Base-by-base conservation (phyloP, 2,888 invertebrate species). In the Aleiodes leptofemur region DNA sequence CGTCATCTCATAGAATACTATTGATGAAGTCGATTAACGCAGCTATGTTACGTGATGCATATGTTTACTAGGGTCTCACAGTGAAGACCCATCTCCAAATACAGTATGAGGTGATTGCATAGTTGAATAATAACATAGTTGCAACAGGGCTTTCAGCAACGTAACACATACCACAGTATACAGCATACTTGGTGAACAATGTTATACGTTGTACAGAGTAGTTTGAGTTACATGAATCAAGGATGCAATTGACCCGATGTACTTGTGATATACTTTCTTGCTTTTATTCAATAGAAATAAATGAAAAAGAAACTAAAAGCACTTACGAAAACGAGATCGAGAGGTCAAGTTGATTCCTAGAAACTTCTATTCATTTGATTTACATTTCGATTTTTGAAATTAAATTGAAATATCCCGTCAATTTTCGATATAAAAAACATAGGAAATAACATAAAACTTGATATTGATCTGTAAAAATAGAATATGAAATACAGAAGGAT, bases 81-180 rank as follows among this genome's bases (percentile, higher is more conserved):
- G n/a, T 8, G 61, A 34, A 16, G 29, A 11, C 13, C 43, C 34
- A 9, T 16, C 9, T 64, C 43, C 16, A 43, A 43, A 8, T 43
- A 7, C 6, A 43, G 5, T 7, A 43, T 43, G 59, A 64, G n/a
- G n/a, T n/a, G n/a, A n/a, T 64, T 64, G 48, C 64, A 64, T 64
- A 64, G 64, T 64, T 64, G 64, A 48, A 64, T 64, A 64, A 64
- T 64, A 64, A 48, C 64, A 64, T 64, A 64, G 64, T 64, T 64
- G 43, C 64, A 64, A 64, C 64, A 23, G 23, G 43, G 43, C 43
- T 43, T 9, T 34, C 43, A 64, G 64, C n/a, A 14, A 64, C 48
- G 64, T 48, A 64, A 64, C 64, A 64, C 64, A 64, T 64, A 43
- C 64, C 61, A 6, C 9, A 16, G 43, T 61, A 43, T 6, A 59